Evolutionary conservation across 23 tunicate genomes (phyloP).

Genomic region (Halocynthia aurantium): DNA sequence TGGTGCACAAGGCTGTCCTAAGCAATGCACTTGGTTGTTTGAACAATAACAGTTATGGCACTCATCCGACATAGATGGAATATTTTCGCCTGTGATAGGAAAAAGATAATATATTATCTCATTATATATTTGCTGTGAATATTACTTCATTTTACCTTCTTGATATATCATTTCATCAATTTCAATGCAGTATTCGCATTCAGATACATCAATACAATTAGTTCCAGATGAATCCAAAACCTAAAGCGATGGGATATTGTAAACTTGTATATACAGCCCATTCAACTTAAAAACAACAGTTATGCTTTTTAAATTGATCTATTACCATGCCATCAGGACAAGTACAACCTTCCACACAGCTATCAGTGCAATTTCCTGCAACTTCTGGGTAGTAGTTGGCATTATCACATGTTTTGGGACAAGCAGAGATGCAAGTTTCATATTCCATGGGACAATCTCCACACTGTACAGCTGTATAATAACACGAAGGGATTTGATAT

Average conservation of each 20-base stretch:
- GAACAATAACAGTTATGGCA: slow-evolving; percentile 30
- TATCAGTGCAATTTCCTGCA: slow-evolving; percentile 16
- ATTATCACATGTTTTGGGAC: slow-evolving; percentile 37
- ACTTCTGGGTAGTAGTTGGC: slow-evolving; percentile 15
- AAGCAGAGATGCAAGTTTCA: slow-evolving; percentile 15
- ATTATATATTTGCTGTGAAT: not conserved
- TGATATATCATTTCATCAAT: slow-evolving; percentile 20
- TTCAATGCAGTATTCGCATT: slow-evolving; percentile 21
- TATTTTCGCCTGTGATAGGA: not conserved
- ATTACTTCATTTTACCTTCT: slow-evolving; percentile 2
- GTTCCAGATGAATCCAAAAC: slow-evolving; percentile 8
- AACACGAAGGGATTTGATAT: not conserved
- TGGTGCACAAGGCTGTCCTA: slow-evolving; percentile 21
- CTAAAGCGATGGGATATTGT: not conserved
- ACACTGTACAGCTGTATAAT: slow-evolving; percentile 25
- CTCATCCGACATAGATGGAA: slow-evolving; percentile 21
- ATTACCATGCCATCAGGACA: too few species aligned
- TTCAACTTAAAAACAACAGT: too few species aligned
- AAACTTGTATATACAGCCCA: too few species aligned
- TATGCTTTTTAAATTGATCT: too few species aligned
- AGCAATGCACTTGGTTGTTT: slow-evolving; percentile 12
- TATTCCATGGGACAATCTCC: slow-evolving; percentile 35
- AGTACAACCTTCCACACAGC: slow-evolving; percentile 39
- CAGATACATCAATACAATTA: slow-evolving; percentile 6
- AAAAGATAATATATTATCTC: too few species aligned